phyloP scores from a whole-genome alignment of 2,113 vertebrate species.

The Stercorarius parasiticus region DNA sequence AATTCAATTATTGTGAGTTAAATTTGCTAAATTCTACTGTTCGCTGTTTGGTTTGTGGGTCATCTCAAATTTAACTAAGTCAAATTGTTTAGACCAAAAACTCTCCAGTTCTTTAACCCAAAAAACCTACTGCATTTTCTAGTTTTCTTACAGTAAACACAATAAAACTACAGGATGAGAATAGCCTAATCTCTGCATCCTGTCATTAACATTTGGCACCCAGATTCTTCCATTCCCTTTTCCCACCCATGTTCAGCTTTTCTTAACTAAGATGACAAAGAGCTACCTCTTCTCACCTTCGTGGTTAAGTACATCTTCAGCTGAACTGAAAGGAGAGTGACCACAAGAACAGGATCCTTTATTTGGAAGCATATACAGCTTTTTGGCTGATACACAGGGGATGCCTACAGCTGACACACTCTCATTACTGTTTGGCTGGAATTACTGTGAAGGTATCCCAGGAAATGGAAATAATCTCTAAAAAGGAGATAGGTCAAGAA shows the following conservation, averaged over 20 bases:
- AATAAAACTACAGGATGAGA: background rate
- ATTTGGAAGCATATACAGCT: background rate
- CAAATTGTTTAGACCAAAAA: background rate
- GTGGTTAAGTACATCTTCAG: background rate
- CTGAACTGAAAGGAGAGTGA: background rate
- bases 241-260: background rate
- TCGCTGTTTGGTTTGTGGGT: too few relatives aligned
- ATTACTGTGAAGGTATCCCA: slow-evolving; percentile 13
- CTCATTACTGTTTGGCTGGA: background rate
- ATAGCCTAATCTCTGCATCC: background rate
- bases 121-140: background rate
- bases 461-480: slow-evolving; percentile 37
- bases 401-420: background rate
- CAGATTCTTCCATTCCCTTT: background rate
- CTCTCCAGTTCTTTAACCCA: background rate
- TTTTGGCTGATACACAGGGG: background rate
- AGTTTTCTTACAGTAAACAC: background rate
- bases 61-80: too few relatives aligned
- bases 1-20: background rate
- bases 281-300: background rate
- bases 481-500: background rate
- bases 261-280: background rate
- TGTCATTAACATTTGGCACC: background rate
- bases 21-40: too few relatives aligned
- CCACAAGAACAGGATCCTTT: background rate